Percentiles rank a stretch among this genome's conserved stretches.
phyloP scores from a whole-genome alignment of 1,140 invertebrate species.

The Orchestia grillus region DNA sequence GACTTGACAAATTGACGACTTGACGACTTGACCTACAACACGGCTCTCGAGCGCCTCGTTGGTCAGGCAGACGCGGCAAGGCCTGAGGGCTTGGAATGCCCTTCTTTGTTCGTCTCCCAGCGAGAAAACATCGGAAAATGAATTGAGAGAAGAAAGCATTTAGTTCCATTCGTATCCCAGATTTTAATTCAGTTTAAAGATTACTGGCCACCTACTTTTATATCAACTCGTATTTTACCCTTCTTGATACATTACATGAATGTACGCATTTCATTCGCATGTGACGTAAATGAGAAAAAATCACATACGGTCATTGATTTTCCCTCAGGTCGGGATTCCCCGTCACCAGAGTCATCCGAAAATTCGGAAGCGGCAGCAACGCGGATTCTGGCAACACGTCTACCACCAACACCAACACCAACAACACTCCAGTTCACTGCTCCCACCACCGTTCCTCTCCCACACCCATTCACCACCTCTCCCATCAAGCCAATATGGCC shows the following conservation, averaged over 20 bases:
- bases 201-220: not conserved
- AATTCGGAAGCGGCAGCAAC: not conserved
- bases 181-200: not conserved
- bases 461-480: not conserved
- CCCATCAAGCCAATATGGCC: not conserved
- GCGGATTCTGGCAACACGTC: not conserved
- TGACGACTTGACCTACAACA: too few relatives aligned
- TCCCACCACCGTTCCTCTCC: not conserved
- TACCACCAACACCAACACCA: not conserved
- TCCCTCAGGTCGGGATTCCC: not conserved
- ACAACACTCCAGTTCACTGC: constrained; percentile 32
- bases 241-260: not conserved
- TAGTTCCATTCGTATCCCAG: not conserved
- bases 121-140: not conserved
- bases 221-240: not conserved
- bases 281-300: not conserved
- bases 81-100: too few relatives aligned
- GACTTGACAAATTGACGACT: too few relatives aligned
- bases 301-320: not conserved
- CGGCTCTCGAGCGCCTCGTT: too few relatives aligned
- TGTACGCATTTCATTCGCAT: not conserved
- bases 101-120: too few relatives aligned
- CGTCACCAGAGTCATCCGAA: constrained; percentile 1
- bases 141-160: not conserved
- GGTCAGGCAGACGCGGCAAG: too few relatives aligned